Conservation (phyloP, 2,888 invertebrate genomes). For the Conchocele bisecta region DNA sequence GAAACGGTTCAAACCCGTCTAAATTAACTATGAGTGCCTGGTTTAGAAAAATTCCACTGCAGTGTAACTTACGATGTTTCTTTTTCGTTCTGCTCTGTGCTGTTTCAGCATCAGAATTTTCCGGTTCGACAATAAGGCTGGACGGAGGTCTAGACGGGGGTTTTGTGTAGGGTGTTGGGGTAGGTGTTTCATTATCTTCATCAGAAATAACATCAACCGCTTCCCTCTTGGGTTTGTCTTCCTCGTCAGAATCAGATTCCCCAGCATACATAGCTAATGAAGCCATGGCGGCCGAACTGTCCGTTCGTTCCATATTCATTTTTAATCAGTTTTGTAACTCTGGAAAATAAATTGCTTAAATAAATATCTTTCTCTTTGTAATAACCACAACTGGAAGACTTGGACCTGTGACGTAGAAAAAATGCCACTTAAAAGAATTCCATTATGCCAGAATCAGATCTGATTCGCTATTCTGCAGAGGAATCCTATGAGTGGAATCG, state of each 20-base stretch:
- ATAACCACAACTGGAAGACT: no score
- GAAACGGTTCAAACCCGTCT: no score
- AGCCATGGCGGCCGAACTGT: conserved; percentile 70
- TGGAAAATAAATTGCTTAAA: no score
- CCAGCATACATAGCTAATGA: conserved; percentile 63
- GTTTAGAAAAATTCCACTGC: no score
- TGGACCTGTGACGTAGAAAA: no score
- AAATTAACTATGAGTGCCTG: no score
- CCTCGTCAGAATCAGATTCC: conserved; percentile 60
- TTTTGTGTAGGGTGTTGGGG: conserved; percentile 30
- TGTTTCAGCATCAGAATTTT: conserved; percentile 50
- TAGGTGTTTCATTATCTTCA: conserved; percentile 61
- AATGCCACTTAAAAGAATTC: no score
- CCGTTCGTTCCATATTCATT: conserved; percentile 69
- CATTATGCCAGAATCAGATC: no score
- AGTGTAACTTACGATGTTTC: conserved; percentile 9
- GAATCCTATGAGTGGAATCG: no score
- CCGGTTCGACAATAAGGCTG: conserved; percentile 35
- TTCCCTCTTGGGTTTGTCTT: conserved; percentile 25
- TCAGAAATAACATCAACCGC: conserved; percentile 74
- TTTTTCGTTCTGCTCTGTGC: conserved; percentile 37
- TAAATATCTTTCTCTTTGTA: no score
- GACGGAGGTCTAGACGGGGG: conserved; percentile 45
- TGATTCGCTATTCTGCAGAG: no score
- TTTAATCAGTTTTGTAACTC: no score